Conservation (phyloP, 2,113 vertebrate genomes). For the Lepidothrix coronata region DNA sequence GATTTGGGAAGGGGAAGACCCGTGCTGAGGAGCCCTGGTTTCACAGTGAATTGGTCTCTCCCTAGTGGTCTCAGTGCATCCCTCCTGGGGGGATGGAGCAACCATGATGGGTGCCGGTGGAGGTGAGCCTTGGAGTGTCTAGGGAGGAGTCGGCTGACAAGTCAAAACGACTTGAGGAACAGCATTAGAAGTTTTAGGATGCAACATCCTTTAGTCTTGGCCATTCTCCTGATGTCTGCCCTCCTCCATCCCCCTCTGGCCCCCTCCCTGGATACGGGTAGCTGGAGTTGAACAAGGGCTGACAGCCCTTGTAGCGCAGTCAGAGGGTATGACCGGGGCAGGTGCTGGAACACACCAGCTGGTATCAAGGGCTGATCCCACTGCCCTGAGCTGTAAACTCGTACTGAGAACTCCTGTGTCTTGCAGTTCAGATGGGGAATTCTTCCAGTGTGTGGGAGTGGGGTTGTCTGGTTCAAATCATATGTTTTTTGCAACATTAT, state of each 20-base stretch:
- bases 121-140: too few species aligned
- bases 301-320: too few species aligned
- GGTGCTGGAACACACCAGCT: fast-evolving
- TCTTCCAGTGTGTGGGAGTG: not conserved
- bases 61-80: fast-evolving
- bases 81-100: not conserved
- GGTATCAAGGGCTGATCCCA: not conserved
- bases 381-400: not conserved
- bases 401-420: not conserved
- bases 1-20: not conserved
- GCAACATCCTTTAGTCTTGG: not conserved
- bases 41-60: not conserved
- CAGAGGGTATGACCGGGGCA: not conserved
- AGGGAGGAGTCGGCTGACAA: not conserved
- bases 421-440: fast-evolving
- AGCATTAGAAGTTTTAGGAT: not conserved
- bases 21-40: fast-evolving
- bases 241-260: not conserved
- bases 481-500: not conserved
- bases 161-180: not conserved
- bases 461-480: not conserved
- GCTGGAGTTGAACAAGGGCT: not conserved
- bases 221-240: not conserved
- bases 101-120: not conserved
- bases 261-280: fast-evolving